Evolutionary conservation across 37 sponge, comb jelly and placozoan species (phyloP).

Genomic region (Ephydatia muelleri): DNA sequence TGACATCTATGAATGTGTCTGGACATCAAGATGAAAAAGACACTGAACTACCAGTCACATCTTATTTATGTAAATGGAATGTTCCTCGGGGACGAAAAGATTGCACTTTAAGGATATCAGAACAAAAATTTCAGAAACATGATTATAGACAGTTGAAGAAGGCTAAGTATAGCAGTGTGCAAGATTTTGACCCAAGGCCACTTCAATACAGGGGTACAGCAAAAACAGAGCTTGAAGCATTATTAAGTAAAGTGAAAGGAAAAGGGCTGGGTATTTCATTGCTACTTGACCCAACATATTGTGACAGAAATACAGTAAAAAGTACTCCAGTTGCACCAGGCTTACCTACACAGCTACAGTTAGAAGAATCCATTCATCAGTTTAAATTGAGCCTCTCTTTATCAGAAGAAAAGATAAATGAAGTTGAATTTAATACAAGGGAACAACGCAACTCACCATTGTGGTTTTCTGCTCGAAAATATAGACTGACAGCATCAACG

Average conservation of each 20-base stretch:
- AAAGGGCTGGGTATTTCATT: too few species aligned
- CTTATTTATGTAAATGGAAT: slow-evolving; percentile 33
- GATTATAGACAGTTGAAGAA: slow-evolving; percentile 23
- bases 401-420: background rate
- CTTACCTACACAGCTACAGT: background rate
- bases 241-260: too few species aligned
- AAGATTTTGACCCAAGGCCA: slow-evolving; percentile 38
- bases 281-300: background rate
- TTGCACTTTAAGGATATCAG: slow-evolving; percentile 6
- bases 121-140: slow-evolving; percentile 25
- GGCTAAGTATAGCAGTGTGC: background rate
- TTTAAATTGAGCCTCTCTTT: background rate
- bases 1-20: background rate
- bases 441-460: slow-evolving; percentile 11
- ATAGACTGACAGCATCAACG: background rate
- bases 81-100: slow-evolving; percentile 24
- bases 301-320: background rate
- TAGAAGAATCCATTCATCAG: background rate
- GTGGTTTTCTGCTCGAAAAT: slow-evolving; percentile 3
- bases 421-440: background rate
- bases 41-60: slow-evolving; percentile 22
- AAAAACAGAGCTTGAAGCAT: too few species aligned
- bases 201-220: slow-evolving; percentile 7
- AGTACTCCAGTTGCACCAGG: background rate
- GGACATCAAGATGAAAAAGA: background rate